Conservation (phyloP, 2,113 vertebrate genomes). For the Ibidorhyncha struthersii region DNA sequence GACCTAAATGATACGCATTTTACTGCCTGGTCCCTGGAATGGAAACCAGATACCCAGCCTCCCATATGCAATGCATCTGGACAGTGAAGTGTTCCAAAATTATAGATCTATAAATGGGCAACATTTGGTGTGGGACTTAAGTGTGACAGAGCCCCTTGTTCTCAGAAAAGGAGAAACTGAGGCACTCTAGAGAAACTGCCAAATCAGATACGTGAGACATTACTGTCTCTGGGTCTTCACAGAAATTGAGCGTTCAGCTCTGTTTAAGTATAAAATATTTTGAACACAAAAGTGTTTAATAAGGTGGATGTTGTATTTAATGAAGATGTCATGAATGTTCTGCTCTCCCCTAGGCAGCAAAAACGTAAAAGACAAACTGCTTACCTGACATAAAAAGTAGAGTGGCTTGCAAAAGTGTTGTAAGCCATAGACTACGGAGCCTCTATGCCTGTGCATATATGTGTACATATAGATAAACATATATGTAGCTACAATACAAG, state of each 20-base stretch:
- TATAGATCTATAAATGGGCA: background rate
- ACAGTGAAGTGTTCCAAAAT: background rate
- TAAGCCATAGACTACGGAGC: background rate
- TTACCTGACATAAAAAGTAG: background rate
- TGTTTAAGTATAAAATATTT: background rate
- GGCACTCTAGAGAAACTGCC: background rate
- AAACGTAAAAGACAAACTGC: background rate
- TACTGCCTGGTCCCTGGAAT: background rate
- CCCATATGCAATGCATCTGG: conserved; percentile 45
- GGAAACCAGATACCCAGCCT: conserved; percentile 40
- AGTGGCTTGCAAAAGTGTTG: background rate
- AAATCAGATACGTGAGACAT: background rate
- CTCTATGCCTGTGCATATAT: background rate
- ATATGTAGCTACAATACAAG: background rate
- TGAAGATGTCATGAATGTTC: background rate
- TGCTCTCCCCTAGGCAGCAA: background rate
- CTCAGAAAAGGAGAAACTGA: background rate
- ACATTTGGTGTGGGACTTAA: background rate
- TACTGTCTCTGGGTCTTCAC: background rate
- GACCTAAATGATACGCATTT: conserved; percentile 18
- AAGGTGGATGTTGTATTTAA: background rate
- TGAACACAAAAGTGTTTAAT: background rate
- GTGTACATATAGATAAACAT: background rate
- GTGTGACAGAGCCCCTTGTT: background rate
- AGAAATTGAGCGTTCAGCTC: background rate